Conservation (phyloP, 2,797 vertebrate species). For the Myripristis murdjan region DNA sequence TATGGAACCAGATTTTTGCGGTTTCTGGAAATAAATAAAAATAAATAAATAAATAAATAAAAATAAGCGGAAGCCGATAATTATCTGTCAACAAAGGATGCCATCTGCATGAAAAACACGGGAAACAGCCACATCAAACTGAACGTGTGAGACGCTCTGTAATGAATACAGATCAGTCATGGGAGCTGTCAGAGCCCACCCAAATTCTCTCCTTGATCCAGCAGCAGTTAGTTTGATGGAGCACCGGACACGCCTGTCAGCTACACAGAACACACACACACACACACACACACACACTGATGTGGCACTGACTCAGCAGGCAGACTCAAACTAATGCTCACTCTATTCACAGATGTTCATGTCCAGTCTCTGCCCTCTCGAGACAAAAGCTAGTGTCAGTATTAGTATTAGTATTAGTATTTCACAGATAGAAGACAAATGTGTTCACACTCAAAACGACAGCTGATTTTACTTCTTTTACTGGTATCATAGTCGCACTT, state of each 20-base stretch:
- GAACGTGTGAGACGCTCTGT: background rate
- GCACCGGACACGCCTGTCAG: background rate
- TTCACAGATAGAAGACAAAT: too few relatives aligned
- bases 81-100: background rate
- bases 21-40: background rate
- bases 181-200: conserved; percentile 16
- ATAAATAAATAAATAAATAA: too few relatives aligned
- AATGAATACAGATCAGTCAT: conserved; percentile 14
- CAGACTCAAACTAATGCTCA: background rate
- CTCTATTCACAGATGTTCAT: background rate
- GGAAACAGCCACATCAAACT: conserved; percentile 11
- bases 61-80: background rate
- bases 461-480: too few relatives aligned
- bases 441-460: too few relatives aligned
- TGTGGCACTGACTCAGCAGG: background rate
- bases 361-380: too few relatives aligned
- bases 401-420: too few relatives aligned
- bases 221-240: conserved; percentile 13
- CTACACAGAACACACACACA: conserved; percentile 16
- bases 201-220: conserved; percentile 8
- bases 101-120: too few relatives aligned
- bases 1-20: background rate
- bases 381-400: too few relatives aligned
- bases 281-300: background rate
- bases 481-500: too few relatives aligned